Conservation (phyloP, 1,140 invertebrate species). For the Drosophila funebris region DNA sequence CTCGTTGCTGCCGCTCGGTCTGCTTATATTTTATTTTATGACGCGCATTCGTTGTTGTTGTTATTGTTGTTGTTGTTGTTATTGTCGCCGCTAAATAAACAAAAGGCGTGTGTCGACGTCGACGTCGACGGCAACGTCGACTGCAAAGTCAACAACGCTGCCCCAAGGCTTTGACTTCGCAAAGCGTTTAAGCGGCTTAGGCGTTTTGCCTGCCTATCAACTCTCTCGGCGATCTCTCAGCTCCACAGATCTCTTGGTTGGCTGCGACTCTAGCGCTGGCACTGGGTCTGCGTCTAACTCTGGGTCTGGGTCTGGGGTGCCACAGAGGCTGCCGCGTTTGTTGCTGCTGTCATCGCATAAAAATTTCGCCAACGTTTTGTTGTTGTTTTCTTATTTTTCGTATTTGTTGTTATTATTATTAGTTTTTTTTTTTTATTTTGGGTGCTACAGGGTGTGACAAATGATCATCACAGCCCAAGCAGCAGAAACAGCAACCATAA, state of each 20-base stretch:
- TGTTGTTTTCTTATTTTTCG: slow-evolving; percentile 43
- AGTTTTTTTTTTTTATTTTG: slow-evolving; percentile 49
- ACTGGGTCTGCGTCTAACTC: neutral
- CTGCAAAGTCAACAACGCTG: slow-evolving; percentile 1
- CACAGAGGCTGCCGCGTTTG: slow-evolving; percentile 39
- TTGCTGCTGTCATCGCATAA: slow-evolving; percentile 77
- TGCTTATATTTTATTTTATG: slow-evolving; percentile 74
- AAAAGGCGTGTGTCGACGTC: slow-evolving; percentile 72
- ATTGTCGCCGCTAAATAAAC: slow-evolving; percentile 66
- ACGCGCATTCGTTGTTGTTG: slow-evolving; percentile 26
- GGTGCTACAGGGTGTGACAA: slow-evolving; percentile 78
- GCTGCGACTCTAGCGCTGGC: neutral
- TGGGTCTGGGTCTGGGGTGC: slow-evolving; percentile 18
- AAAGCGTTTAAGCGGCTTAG: slow-evolving; percentile 76
- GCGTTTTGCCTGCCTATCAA: slow-evolving; percentile 16
- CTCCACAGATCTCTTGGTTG: neutral
- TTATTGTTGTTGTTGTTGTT: slow-evolving; percentile 30
- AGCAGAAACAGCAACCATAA: slow-evolving; percentile 20
- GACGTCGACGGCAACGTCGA: slow-evolving; percentile 1
- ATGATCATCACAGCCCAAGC: slow-evolving; percentile 57
- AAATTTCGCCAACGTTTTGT: slow-evolving; percentile 71
- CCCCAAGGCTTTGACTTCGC: slow-evolving; percentile 75
- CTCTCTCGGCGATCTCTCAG: neutral
- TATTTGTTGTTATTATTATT: slow-evolving; percentile 59
- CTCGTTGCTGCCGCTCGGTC: slow-evolving; percentile 60